phyloP scores from a whole-genome alignment of 2,888 invertebrate species.

The Morpho achilles region DNA sequence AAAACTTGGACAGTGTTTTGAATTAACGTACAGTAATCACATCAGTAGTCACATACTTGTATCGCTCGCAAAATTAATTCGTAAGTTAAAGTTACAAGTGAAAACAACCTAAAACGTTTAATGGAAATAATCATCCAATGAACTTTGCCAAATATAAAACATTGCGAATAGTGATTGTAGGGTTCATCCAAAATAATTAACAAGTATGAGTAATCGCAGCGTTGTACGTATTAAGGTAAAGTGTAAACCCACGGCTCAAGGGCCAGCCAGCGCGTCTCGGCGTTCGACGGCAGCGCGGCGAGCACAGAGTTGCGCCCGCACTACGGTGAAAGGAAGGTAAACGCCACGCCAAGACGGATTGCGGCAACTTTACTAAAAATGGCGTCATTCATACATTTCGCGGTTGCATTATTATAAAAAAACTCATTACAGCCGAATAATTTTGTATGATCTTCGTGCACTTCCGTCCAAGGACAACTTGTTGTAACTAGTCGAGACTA shows the following conservation, averaged over 20 bases:
- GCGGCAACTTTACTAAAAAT: conserved; percentile 73
- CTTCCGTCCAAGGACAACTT: conserved; percentile 37
- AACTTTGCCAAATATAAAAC: too few relatives aligned
- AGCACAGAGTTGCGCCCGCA: conserved; percentile 34
- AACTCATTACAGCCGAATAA: conserved; percentile 42
- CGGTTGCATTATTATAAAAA: conserved; percentile 56
- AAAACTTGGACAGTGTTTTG: too few relatives aligned
- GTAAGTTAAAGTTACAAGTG: too few relatives aligned
- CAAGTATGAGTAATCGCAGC: conserved; percentile 31
- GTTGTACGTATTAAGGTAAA: conserved; percentile 29
- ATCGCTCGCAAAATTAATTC: too few relatives aligned
- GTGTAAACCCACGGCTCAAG: conserved; percentile 35
- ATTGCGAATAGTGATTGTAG: neutral
- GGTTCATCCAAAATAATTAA: conserved; percentile 10
- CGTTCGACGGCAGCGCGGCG: conserved; percentile 22
- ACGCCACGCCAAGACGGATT: conserved; percentile 64
- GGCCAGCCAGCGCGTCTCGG: conserved; percentile 59
- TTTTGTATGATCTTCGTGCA: conserved; percentile 38
- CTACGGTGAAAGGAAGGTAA: conserved; percentile 73
- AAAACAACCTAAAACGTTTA: too few relatives aligned
- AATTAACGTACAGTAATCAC: too few relatives aligned
- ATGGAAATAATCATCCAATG: too few relatives aligned
- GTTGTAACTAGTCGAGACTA: conserved; percentile 22
- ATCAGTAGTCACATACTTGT: too few relatives aligned
- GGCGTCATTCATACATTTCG: conserved; percentile 72